Evolutionary conservation across 1,140 invertebrate genomes (phyloP).

Genomic region (Euura lappo): DNA sequence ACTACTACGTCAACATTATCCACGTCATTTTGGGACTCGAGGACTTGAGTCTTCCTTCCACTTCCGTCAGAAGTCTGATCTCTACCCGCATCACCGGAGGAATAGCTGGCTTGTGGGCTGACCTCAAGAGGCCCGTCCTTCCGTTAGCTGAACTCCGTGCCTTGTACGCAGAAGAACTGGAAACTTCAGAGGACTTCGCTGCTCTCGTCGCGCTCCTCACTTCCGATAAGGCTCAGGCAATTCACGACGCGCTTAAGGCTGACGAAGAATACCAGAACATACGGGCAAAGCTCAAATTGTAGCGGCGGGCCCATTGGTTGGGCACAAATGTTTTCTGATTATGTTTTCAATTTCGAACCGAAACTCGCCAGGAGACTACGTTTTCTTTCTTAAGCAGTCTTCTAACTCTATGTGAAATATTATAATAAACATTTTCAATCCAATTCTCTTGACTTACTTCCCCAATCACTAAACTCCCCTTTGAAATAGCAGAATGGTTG

Average conservation of each 20-base stretch:
- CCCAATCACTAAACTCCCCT: no score
- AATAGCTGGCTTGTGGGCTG: conserved; percentile 34
- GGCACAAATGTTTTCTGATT: no score
- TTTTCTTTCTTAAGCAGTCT: no score
- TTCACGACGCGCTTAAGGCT: conserved; percentile 31
- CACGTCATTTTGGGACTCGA: conserved; percentile 31
- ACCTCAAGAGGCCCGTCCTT: conserved; percentile 36
- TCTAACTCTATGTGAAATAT: no score
- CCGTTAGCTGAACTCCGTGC: conserved; percentile 34
- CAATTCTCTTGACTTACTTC: no score
- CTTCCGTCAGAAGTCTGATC: not conserved
- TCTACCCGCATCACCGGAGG: conserved; percentile 29
- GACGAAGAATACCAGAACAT: conserved; percentile 36
- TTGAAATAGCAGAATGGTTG: no score
- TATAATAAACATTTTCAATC: no score
- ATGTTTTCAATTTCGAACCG: no score
- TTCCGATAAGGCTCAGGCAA: conserved; percentile 32
- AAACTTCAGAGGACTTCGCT: conserved; percentile 33
- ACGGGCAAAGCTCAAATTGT: no score
- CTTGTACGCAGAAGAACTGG: conserved; percentile 41
- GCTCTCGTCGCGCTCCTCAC: conserved; percentile 34
- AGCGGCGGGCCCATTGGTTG: no score
- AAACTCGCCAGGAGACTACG: no score
- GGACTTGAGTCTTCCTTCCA: not conserved
- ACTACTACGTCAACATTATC: conserved; percentile 29